A percentile compares a stretch with the other conserved stretches of the same genome.
phyloP scores from a whole-genome alignment of 2,797 vertebrate genomes.

The Xerus rutilus region DNA sequence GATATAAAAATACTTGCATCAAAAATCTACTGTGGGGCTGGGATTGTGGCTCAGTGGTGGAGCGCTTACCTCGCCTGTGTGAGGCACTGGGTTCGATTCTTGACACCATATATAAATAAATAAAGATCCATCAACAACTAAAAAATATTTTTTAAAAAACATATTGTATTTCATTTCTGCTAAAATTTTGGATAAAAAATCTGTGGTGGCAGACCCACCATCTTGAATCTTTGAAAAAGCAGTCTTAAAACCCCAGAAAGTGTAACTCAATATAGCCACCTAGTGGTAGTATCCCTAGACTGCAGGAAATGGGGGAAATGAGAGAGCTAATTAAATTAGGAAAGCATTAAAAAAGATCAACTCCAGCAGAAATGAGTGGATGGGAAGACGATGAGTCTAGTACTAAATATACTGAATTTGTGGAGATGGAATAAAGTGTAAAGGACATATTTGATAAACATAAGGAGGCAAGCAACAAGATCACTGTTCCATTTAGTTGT shows the following conservation, averaged over 20 bases:
- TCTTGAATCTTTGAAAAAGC: conserved; percentile 56
- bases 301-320: conserved; percentile 38
- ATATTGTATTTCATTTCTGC: not conserved
- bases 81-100: no score
- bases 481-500: not conserved
- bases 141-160: not conserved
- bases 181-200: conserved; percentile 32
- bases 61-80: no score
- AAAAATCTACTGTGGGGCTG: not conserved
- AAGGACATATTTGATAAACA: not conserved
- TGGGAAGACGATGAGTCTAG: not conserved
- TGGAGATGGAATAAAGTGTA: not conserved
- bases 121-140: no score
- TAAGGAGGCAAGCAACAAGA: not conserved
- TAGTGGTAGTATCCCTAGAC: conserved; percentile 61
- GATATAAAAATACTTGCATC: not conserved
- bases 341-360: not conserved
- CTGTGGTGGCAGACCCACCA: not conserved
- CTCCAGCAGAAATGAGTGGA: not conserved
- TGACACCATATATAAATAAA: no score
- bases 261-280: conserved; percentile 68
- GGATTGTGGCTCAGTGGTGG: no score
- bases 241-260: not conserved
- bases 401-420: not conserved
- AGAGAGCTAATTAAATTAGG: not conserved